Evolutionary conservation across 1,140 invertebrate genomes (phyloP).

Genomic region (Drosophila tropicalis): DNA sequence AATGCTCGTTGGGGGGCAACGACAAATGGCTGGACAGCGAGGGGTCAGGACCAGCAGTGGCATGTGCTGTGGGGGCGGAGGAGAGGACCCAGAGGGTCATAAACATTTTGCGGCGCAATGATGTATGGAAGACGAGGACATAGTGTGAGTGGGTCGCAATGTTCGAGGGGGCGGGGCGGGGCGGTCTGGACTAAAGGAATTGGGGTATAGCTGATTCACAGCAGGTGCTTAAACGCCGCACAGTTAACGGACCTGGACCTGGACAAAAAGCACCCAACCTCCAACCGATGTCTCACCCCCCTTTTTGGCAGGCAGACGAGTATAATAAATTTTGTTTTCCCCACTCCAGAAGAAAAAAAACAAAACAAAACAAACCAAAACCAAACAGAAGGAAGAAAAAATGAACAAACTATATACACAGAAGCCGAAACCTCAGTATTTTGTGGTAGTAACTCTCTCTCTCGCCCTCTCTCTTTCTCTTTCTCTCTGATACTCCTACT

Average conservation of each 20-base stretch:
- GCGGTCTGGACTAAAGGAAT: too few relatives aligned
- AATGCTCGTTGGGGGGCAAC: constrained; percentile 55
- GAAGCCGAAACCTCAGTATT: constrained; percentile 39
- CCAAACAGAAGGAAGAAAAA: background rate
- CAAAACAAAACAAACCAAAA: background rate
- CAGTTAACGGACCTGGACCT: constrained; percentile 11
- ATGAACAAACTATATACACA: constrained; percentile 16
- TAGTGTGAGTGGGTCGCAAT: constrained; percentile 17
- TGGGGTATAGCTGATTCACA: constrained; percentile 21
- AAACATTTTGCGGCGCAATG: constrained; percentile 76
- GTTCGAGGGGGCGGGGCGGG: background rate
- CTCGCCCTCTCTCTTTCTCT: constrained; percentile 10
- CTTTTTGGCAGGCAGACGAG: constrained; percentile 2
- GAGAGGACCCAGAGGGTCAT: constrained; percentile 50
- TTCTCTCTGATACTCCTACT: background rate
- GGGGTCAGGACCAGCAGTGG: background rate
- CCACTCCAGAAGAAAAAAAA: background rate
- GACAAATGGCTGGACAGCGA: background rate
- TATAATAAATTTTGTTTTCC: constrained; percentile 19
- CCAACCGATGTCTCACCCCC: background rate
- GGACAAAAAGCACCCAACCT: background rate
- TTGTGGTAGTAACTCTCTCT: constrained; percentile 31
- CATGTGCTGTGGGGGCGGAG: background rate
- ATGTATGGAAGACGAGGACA: constrained; percentile 59
- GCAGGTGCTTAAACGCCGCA: constrained; percentile 37